These are phyloP conservation scores for Euspilapteryx auroguttella DNA, from an alignment of 2,888 invertebrate genomes.

Conservation along the genomic window DNA sequence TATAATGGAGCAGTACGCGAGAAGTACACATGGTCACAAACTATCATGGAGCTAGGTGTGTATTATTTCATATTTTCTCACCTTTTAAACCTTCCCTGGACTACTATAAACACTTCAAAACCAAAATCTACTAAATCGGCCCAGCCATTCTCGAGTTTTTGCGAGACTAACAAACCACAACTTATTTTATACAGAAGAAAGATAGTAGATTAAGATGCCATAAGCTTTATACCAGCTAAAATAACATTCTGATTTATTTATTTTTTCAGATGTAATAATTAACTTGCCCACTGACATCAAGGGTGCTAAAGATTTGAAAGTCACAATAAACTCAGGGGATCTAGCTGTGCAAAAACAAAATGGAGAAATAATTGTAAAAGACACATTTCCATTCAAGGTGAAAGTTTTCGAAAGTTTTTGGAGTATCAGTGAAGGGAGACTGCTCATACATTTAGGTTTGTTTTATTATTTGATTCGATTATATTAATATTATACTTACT, in stretches of 20 bases:
- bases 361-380: slow-evolving; percentile 62
- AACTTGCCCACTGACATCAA: slow-evolving; percentile 61
- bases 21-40: slow-evolving; percentile 85
- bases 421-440: slow-evolving; percentile 69
- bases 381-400: slow-evolving; percentile 66
- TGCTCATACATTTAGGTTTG: slow-evolving; percentile 59
- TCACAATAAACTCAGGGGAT: slow-evolving; percentile 56
- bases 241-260: no score
- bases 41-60: slow-evolving; percentile 70
- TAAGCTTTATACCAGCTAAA: no score
- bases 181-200: no score
- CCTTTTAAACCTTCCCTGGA: no score
- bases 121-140: no score
- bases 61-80: no score
- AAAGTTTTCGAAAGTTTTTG: slow-evolving; percentile 74
- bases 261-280: slow-evolving; percentile 64
- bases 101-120: no score
- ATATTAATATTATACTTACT: neutral
- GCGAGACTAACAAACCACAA: no score
- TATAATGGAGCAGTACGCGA: slow-evolving; percentile 82
- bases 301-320: slow-evolving; percentile 68
- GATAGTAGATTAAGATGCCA: no score
- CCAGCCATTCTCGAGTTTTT: no score
- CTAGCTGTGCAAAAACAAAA: slow-evolving; percentile 20
- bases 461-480: neutral